Evolutionary conservation across 2,797 vertebrate species (phyloP), one percentile per base, ranked within the genome.

Genomic region (Epinephelus malabaricus): DNA sequence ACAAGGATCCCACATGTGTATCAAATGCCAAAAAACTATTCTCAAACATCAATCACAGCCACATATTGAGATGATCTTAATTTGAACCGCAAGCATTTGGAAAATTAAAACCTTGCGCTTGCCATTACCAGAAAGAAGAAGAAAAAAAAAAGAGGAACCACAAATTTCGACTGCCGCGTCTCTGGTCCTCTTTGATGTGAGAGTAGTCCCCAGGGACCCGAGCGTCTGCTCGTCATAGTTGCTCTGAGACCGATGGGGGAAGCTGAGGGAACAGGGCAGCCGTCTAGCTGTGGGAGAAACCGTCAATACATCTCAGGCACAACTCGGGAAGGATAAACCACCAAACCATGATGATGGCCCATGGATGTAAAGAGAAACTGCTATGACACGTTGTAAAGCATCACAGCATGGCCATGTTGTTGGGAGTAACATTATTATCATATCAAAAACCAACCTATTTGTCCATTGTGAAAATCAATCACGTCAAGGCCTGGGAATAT

Each of bases 11-110:
- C 91, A 92, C 78, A 82, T 91, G 92, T 69, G 84, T 85, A 93
- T 94, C 89, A 85, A 94, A 93, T 88, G 93, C 91, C 92, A 90
- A 90, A 92, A 91, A 92, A 85, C 79, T 91, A 93, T 94, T 93
- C 91, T 89, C 86, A 92, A 89, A 93, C 94, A 94, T 95, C 93
- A 94, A 94, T 95, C 92, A 95, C 83, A 89, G 89, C 85, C 91
- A 92, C 94, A 95, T 94, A 95, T 91, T 94, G 94, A 94, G 92
- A 94, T 93, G 83, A 94, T 95, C 93, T 93, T 95, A 92, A 94
- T 94, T 94, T 87, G 49, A 92, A 94, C 94, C 92, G 34, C 93
- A 95, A 93, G 93, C 89, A 93, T 95, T 95, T 89, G 77, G 92
- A 94, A 95, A 95, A 95, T 95, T 94, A 95, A 95, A 95, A 95